phyloP scores from a whole-genome alignment of 2,113 vertebrate genomes.

The Amphilophus citrinellus region DNA sequence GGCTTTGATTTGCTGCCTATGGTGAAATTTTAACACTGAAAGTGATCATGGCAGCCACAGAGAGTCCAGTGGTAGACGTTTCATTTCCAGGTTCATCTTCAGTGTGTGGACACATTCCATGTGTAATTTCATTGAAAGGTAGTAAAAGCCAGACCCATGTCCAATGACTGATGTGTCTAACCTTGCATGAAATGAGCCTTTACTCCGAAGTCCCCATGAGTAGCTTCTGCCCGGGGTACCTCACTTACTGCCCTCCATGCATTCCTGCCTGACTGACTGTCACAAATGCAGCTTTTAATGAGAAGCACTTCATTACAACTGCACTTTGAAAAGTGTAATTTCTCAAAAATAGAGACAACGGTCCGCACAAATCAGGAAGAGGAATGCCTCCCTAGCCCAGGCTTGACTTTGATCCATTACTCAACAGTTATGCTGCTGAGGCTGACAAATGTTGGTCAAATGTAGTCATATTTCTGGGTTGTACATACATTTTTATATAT shows the following conservation, averaged over 20 bases:
- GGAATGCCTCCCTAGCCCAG: conserved; percentile 26
- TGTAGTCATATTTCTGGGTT: conserved; percentile 21
- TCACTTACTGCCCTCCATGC: conserved; percentile 50
- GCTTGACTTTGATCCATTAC: conserved; percentile 44
- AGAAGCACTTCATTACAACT: conserved; percentile 72
- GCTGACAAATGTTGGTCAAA: conserved; percentile 23
- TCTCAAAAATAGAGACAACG: conserved; percentile 64
- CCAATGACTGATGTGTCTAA: conserved; percentile 82
- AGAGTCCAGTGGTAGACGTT: conserved; percentile 59
- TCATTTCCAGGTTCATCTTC: conserved; percentile 70
- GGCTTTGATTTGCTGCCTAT: conserved; percentile 51
- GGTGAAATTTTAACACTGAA: conserved; percentile 47
- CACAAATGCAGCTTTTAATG: conserved; percentile 75
- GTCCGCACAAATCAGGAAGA: conserved; percentile 40
- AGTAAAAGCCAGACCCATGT: conserved; percentile 69
- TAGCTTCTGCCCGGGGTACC: conserved; percentile 59
- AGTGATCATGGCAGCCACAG: conserved; percentile 37
- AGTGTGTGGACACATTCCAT: conserved; percentile 64
- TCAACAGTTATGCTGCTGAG: conserved; percentile 25
- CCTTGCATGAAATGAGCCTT: conserved; percentile 83
- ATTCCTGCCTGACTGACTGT: conserved; percentile 68
- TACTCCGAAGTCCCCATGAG: conserved; percentile 66
- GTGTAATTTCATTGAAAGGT: conserved; percentile 77
- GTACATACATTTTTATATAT: neutral
- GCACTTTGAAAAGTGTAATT: conserved; percentile 64